A percentile compares a stretch with the other conserved stretches of the same genome.
These are phyloP conservation scores for Parus major DNA, from an alignment of 2,113 vertebrate genomes.

Conservation along the genomic window DNA sequence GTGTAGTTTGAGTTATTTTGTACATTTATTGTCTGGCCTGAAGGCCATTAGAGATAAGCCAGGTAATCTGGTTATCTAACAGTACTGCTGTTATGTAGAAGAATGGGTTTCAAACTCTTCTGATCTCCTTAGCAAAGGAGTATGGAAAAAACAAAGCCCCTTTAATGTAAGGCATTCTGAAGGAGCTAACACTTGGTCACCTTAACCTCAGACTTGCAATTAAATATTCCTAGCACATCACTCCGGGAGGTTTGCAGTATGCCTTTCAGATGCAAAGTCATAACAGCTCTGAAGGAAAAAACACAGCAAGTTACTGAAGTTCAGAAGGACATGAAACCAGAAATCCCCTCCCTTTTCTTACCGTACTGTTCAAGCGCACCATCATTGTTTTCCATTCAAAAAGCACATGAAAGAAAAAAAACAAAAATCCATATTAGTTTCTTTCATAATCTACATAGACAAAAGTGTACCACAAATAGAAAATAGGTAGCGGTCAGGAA, in stretches of 20 bases:
- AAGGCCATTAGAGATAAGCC: background rate
- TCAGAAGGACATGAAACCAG: background rate
- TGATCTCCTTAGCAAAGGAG: background rate
- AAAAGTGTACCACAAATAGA: background rate
- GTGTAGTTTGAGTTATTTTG: background rate
- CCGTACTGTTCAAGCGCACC: constrained; percentile 65
- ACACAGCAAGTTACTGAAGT: background rate
- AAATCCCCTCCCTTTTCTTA: constrained; percentile 56
- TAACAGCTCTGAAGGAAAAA: background rate
- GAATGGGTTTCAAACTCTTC: background rate
- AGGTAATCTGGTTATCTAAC: background rate
- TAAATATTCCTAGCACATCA: background rate
- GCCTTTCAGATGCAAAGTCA: background rate
- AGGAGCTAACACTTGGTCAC: background rate
- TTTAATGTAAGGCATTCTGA: background rate
- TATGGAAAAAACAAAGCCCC: background rate
- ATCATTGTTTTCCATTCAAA: constrained; percentile 13
- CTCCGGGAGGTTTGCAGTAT: background rate
- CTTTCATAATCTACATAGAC: background rate
- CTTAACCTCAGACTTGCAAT: background rate
- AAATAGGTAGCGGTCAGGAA: background rate
- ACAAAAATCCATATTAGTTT: background rate
- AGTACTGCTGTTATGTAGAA: background rate
- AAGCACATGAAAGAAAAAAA: constrained; percentile 30
- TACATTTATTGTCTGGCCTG: background rate